Percentiles rank a stretch among this genome's conserved stretches.
Evolutionary conservation across 2,113 vertebrate genomes (phyloP).

Genomic region (Bujurquina vittata): DNA sequence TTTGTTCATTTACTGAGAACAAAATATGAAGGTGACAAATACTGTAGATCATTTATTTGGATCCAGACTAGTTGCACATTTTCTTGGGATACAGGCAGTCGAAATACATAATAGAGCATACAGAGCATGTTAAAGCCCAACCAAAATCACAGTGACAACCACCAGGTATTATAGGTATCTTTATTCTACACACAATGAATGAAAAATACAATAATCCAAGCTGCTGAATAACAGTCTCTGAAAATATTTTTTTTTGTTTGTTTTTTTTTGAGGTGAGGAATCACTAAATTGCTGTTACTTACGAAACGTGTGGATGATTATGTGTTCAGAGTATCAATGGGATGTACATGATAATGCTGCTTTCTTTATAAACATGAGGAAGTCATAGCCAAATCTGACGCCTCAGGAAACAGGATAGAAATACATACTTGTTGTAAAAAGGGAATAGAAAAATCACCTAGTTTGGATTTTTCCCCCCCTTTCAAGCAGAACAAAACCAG

Average conservation of each 20-base stretch:
- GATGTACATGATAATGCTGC: not conserved
- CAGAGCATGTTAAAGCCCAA: rapidly evolving
- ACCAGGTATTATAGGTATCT: not conserved
- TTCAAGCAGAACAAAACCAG: no score
- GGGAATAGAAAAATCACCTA: no score
- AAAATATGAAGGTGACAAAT: not conserved
- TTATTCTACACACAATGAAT: not conserved
- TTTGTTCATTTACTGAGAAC: not conserved
- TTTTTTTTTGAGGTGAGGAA: rapidly evolving
- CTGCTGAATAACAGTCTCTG: not conserved
- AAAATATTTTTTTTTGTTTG: not conserved
- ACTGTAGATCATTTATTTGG: conserved; percentile 1
- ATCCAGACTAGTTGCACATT: not conserved
- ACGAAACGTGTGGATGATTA: not conserved
- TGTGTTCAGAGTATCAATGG: not conserved
- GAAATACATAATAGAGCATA: not conserved
- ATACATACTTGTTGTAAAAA: no score
- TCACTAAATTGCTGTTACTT: not conserved
- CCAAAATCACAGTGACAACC: not conserved
- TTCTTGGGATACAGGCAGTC: not conserved
- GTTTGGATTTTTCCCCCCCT: no score
- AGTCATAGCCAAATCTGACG: not conserved
- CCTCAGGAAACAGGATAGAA: not conserved
- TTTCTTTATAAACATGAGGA: conserved; percentile 3
- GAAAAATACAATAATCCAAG: not conserved